phyloP scores from a whole-genome alignment of 1,140 invertebrate genomes.

The Ceratina calcarata region DNA sequence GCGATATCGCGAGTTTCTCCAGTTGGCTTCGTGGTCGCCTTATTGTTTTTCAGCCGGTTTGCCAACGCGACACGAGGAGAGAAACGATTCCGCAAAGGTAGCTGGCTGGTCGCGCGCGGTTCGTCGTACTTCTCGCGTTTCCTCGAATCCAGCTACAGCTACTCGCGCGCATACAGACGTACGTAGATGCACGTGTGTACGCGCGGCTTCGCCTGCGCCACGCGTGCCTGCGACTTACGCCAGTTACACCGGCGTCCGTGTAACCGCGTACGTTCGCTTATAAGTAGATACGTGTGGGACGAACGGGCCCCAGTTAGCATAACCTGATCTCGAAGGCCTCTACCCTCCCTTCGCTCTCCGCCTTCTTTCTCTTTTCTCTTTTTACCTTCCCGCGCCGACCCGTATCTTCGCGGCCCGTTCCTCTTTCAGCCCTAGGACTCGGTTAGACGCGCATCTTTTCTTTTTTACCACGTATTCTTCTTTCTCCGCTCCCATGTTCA shows the following conservation, averaged over 20 bases:
- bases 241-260: neutral
- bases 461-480: neutral
- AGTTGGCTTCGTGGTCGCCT: constrained; percentile 15
- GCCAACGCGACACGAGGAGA: constrained; percentile 23
- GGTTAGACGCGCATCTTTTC: neutral
- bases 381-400: neutral
- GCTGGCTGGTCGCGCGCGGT: constrained; percentile 19
- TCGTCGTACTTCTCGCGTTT: constrained; percentile 50
- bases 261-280: constrained; percentile 44
- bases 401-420: neutral
- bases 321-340: constrained; percentile 73
- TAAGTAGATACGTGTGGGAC: constrained; percentile 59
- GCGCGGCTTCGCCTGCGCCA: neutral
- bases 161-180: no score
- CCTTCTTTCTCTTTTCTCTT: constrained; percentile 8
- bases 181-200: neutral
- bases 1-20: constrained; percentile 28
- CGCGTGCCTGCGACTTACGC: constrained; percentile 1
- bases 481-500: neutral
- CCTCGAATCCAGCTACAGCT: constrained; percentile 36
- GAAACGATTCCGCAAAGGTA: constrained; percentile 61
- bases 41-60: constrained; percentile 47
- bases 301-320: constrained; percentile 75
- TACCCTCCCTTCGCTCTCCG: constrained; percentile 51
- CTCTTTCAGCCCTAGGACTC: neutral